phyloP scores from a whole-genome alignment of 1,140 invertebrate genomes.

The Conus betulinus region DNA sequence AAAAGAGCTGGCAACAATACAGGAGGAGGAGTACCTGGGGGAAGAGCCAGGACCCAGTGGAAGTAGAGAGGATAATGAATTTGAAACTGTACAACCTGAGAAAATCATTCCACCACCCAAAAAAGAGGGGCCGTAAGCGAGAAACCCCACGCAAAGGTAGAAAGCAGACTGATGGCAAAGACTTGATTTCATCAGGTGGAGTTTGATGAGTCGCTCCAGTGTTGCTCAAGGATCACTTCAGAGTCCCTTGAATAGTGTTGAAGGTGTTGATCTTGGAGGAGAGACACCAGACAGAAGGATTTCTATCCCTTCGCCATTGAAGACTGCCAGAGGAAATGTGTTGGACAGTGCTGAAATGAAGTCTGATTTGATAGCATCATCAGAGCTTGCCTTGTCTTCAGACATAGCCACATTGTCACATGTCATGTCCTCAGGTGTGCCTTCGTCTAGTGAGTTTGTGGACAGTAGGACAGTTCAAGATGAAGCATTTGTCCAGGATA shows the following conservation, averaged over 20 bases:
- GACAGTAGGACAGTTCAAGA: background rate
- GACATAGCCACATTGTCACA: too few relatives aligned
- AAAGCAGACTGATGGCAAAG: background rate
- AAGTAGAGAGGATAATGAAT: background rate
- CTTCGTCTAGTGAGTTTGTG: background rate
- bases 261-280: background rate
- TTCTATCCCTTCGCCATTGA: background rate
- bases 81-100: background rate
- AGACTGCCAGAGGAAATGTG: background rate
- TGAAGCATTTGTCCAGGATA: background rate
- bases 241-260: background rate
- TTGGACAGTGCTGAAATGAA: too few relatives aligned
- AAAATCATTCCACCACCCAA: background rate
- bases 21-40: background rate
- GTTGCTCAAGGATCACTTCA: background rate
- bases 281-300: background rate
- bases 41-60: background rate
- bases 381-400: background rate
- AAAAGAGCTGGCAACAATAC: background rate
- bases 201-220: background rate
- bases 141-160: background rate
- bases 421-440: background rate
- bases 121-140: constrained; percentile 8
- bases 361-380: background rate
- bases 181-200: background rate